Percentiles rank a stretch among this genome's conserved stretches.
Evolutionary conservation across 2,888 invertebrate species (phyloP).

Genomic region (Chrysolina americana): DNA sequence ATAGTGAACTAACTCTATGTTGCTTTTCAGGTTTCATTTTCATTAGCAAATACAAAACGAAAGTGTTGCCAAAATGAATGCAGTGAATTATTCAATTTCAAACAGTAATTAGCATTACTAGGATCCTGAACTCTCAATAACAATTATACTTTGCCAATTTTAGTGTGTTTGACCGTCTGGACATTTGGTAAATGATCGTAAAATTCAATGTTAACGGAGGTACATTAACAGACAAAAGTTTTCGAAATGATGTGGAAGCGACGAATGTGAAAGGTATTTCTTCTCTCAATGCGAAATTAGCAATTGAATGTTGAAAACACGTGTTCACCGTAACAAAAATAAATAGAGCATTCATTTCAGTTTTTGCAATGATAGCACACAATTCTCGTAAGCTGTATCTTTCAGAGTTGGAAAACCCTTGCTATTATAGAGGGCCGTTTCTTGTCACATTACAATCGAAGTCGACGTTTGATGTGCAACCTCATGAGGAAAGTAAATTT

Average conservation of each 20-base stretch:
- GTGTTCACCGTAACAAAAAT: too few species aligned
- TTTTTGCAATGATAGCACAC: too few species aligned
- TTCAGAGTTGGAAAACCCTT: too few species aligned
- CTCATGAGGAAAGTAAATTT: too few species aligned
- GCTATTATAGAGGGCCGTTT: too few species aligned
- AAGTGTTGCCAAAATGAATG: conserved; percentile 20
- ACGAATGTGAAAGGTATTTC: neutral
- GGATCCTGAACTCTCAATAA: conserved; percentile 24
- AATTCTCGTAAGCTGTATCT: too few species aligned
- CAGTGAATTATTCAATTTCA: conserved; percentile 8
- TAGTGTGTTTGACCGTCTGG: conserved; percentile 33
- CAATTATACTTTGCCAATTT: conserved; percentile 30
- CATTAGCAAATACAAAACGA: conserved; percentile 3
- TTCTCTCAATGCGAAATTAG: neutral
- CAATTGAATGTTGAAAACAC: too few species aligned
- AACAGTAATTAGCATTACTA: conserved; percentile 21
- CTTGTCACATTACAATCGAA: too few species aligned
- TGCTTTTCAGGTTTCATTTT: conserved; percentile 5
- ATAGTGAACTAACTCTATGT: neutral
- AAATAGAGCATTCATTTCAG: too few species aligned
- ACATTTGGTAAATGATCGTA: conserved; percentile 16
- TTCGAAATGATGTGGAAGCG: neutral
- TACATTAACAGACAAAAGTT: conserved; percentile 13
- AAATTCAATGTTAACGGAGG: conserved; percentile 21
- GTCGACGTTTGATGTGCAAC: too few species aligned